phyloP scores from a whole-genome alignment of 2,888 invertebrate species.

The Mechanitis mazaeus region DNA sequence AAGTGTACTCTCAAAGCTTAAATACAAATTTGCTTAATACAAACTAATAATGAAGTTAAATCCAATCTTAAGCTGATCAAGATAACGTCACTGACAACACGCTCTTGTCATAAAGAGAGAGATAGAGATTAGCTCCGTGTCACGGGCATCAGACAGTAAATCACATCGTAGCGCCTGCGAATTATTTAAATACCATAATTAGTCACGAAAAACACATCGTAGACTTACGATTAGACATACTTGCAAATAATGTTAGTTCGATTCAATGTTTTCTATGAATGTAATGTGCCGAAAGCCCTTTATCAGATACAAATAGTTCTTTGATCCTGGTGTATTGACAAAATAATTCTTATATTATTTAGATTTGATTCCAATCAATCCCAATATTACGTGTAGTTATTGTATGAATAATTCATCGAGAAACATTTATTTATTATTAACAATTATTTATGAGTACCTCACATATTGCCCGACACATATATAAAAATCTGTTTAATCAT shows the following conservation, averaged over 20 bases:
- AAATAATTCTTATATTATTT: too few species aligned
- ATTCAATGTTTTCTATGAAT: background rate
- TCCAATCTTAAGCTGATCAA: conserved; percentile 14
- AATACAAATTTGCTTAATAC: background rate
- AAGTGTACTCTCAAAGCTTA: too few species aligned
- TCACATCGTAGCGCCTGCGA: conserved; percentile 61
- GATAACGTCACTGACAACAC: conserved; percentile 28
- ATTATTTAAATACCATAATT: conserved; percentile 77
- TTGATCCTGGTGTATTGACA: too few species aligned
- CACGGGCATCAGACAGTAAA: conserved; percentile 53
- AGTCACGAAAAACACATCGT: conserved; percentile 41
- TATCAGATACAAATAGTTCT: too few species aligned
- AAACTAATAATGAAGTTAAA: conserved; percentile 16
- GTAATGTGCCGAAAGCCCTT: too few species aligned
- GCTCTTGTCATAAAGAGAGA: conserved; percentile 36
- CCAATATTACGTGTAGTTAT: too few species aligned
- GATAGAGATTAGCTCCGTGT: conserved; percentile 52
- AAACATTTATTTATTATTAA: too few species aligned
- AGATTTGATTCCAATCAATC: too few species aligned
- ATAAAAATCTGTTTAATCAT: too few species aligned
- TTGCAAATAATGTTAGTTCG: background rate
- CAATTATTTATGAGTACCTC: too few species aligned
- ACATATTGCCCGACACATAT: too few species aligned
- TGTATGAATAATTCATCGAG: too few species aligned
- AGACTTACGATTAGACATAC: conserved; percentile 6